Conservation (phyloP, 1,140 invertebrate species). For the Rhopalosiphum maidis region DNA sequence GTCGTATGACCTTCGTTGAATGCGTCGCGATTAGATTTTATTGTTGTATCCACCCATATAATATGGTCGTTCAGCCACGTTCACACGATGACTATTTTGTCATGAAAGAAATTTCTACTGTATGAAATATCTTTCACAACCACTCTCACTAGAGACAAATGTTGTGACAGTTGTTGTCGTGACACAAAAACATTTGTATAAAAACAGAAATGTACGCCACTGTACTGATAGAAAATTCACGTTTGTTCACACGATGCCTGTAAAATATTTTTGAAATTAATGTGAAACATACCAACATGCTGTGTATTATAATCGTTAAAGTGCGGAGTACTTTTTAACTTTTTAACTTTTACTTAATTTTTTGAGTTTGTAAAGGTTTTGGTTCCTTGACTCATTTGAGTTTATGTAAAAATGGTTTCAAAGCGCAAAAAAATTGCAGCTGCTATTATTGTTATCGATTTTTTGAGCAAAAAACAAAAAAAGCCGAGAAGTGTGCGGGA, state of each 20-base stretch:
- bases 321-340: neutral
- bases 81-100: neutral
- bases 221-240: neutral
- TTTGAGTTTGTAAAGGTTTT: neutral
- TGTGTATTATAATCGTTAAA: neutral
- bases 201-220: neutral
- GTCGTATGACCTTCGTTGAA: too few species aligned
- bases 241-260: neutral
- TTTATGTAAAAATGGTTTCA: neutral
- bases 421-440: neutral
- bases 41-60: too few species aligned
- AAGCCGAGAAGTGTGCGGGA: neutral
- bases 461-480: constrained; percentile 5
- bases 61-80: neutral
- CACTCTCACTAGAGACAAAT: neutral
- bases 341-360: constrained; percentile 5
- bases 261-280: too few species aligned
- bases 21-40: too few species aligned
- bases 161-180: neutral
- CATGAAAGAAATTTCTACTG: neutral
- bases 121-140: neutral
- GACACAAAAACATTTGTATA: neutral
- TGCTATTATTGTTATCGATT: neutral
- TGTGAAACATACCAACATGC: neutral
- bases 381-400: neutral